A percentile compares a stretch with the other conserved stretches of the same genome.
These are phyloP conservation scores for Staurois parvus DNA, from an alignment of 2,797 vertebrate genomes.

Conservation along the genomic window DNA sequence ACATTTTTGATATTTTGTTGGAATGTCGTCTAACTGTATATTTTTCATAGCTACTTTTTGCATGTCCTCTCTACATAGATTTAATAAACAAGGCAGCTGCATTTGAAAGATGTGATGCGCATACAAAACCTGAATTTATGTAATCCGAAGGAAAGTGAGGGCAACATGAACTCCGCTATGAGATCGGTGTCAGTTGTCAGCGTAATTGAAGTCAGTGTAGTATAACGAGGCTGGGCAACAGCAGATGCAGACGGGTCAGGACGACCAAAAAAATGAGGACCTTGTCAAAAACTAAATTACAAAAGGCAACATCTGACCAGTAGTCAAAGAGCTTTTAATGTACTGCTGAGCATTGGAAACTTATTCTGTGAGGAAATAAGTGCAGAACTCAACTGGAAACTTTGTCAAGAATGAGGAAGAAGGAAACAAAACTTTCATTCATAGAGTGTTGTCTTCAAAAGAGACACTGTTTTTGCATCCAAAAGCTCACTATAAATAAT, in stretches of 20 bases:
- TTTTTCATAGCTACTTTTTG: too few species aligned
- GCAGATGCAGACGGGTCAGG: neutral
- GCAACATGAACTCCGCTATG: neutral
- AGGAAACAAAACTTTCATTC: neutral
- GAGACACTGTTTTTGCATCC: neutral
- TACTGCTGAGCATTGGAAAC: neutral
- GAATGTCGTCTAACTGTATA: neutral
- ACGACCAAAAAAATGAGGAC: constrained; percentile 8
- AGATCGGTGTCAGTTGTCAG: constrained; percentile 15
- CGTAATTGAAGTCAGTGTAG: constrained; percentile 23
- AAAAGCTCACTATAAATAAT: too few species aligned
- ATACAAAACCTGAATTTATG: constrained; percentile 4
- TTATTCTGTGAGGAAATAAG: neutral
- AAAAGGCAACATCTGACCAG: neutral
- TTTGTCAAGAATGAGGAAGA: neutral
- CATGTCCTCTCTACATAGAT: too few species aligned
- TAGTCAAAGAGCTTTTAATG: neutral
- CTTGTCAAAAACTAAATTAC: constrained; percentile 5
- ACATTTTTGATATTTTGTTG: neutral
- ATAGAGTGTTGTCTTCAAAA: neutral
- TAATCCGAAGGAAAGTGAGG: constrained; percentile 9
- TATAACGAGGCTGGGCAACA: constrained; percentile 4
- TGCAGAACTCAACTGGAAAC: neutral
- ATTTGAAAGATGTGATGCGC: constrained; percentile 16
- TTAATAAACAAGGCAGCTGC: neutral